Evolutionary conservation across 1,140 invertebrate species (phyloP).

Genomic region (Helicoverpa armigera): DNA sequence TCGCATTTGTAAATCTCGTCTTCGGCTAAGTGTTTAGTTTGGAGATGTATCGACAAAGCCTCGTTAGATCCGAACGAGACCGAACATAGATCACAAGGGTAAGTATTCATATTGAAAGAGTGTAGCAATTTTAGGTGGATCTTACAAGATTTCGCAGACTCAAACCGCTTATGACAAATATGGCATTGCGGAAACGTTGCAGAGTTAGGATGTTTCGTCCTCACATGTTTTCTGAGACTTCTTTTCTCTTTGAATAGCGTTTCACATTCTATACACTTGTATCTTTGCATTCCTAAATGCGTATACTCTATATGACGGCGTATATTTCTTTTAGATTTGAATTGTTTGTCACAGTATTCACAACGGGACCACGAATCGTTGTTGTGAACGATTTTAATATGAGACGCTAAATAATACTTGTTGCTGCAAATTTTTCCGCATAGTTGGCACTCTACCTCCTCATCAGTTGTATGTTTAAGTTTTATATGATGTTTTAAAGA

Average conservation of each 20-base stretch:
- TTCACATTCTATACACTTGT: conserved; percentile 76
- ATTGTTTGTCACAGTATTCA: conserved; percentile 73
- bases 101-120: conserved; percentile 72
- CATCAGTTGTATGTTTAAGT: conserved; percentile 70
- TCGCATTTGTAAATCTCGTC: conserved; percentile 77
- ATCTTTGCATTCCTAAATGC: conserved; percentile 70
- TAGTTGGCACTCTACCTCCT: conserved; percentile 63
- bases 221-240: conserved; percentile 74
- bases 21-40: conserved; percentile 70
- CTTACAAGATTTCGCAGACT: conserved; percentile 78
- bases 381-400: conserved; percentile 71
- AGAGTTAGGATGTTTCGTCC: conserved; percentile 72
- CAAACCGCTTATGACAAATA: conserved; percentile 74
- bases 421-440: conserved; percentile 73
- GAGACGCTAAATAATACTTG: conserved; percentile 72
- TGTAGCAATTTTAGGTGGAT: conserved; percentile 75
- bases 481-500: conserved; percentile 74
- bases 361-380: conserved; percentile 68
- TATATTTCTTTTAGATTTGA: conserved; percentile 73
- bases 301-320: conserved; percentile 72
- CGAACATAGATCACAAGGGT: conserved; percentile 70
- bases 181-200: conserved; percentile 72
- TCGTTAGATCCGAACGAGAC: conserved; percentile 67
- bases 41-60: conserved; percentile 65
- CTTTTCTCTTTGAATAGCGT: conserved; percentile 77